Evolutionary conservation across 2,797 vertebrate species (phyloP).

Genomic region (Argentina silus): DNA sequence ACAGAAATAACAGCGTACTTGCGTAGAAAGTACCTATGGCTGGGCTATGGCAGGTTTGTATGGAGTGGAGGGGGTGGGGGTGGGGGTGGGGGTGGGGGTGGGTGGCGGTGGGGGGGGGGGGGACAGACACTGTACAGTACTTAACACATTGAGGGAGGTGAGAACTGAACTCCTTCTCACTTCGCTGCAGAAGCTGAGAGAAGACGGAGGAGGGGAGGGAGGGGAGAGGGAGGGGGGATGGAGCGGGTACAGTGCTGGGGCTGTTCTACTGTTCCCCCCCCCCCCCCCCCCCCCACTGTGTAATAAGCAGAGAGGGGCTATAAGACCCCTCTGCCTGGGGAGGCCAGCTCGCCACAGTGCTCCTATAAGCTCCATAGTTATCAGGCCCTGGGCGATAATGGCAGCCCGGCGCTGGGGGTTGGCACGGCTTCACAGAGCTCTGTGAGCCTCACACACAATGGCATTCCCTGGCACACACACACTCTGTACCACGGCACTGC

Average conservation of each 20-base stretch:
- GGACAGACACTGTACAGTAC: no score
- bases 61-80: not conserved
- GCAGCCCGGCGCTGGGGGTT: conserved; percentile 44
- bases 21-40: no score
- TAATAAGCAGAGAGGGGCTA: not conserved
- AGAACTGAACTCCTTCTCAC: no score
- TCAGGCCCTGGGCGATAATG: conserved; percentile 67
- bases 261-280: not conserved
- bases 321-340: not conserved
- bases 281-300: not conserved
- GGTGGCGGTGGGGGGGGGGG: no score
- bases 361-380: conserved; percentile 61
- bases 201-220: no score
- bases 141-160: no score
- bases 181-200: no score
- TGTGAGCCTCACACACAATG: conserved; percentile 60
- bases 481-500: conserved; percentile 41
- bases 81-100: no score
- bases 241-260: no score
- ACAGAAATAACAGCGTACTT: no score
- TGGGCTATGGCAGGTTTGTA: no score
- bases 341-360: conserved; percentile 7
- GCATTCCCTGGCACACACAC: conserved; percentile 66
- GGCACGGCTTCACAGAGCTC: conserved; percentile 70
- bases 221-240: no score